Evolutionary conservation across 1,140 invertebrate species (phyloP), one percentile per base, ranked within the genome.

Genomic region (Pogonus chalceus): DNA sequence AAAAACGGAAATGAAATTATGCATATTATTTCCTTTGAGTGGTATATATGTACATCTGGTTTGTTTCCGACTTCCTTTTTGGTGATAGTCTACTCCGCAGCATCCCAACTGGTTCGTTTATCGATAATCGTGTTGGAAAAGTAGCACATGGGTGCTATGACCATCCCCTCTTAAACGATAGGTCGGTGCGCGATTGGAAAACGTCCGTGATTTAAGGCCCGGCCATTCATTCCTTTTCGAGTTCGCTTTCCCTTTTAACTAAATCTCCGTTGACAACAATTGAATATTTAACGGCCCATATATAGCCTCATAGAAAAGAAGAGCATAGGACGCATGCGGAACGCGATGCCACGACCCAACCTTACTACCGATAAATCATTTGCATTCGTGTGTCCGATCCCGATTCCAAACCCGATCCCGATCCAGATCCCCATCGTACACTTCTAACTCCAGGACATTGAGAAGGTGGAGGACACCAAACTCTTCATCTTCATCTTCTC

Each of bases 261-360:
- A 43, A 43, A 43, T 43, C 37, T 43, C 37, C 37, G 37, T 43
- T 43, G 37, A 43, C 37, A 43, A 43, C 37, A 43, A 43, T 43
- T 43, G 37, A 43, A 43, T 43, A 43, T 43, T 43, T 43, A 43
- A 43, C 37, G 37, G 37, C 37, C 37, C 37, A 43, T 43, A 43
- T 43, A 43, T 43, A 43, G 37, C 37, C 37, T 43, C 37, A 43
- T 43, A 43, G 37, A 43, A 43, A 43, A 43, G 37, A 43, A 43
- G 37, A 43, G 37, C 18, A 43, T 16, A 43, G 37, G 18, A 43
- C 9, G 37, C 37, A 18, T 43, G 9, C 37, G 37, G n/a, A 43
- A 31, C 26, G 37, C 37, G 37, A 18, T 10, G 37, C 4, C 37
- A 16, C 18, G 18, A 16, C 18, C 3, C 18, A 7, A 4, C 37